These are phyloP conservation scores for Leptarthrus brevirostris DNA, from an alignment of 2,888 invertebrate genomes.

Conservation along the genomic window DNA sequence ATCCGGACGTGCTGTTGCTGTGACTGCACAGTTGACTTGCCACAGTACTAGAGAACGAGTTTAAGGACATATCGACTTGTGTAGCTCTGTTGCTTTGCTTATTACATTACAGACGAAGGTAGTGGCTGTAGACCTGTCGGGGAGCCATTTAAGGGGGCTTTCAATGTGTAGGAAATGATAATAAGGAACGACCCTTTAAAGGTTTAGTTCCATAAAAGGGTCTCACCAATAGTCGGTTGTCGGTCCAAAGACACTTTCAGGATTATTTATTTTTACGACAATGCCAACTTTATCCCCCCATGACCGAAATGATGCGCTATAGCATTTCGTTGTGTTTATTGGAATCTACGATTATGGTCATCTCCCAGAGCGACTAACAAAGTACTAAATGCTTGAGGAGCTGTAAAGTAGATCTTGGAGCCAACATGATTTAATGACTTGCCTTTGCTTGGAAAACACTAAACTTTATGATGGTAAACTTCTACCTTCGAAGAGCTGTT, in stretches of 20 bases:
- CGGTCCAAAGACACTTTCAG: background rate
- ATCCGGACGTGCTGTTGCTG: conserved; percentile 1
- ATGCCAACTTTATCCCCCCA: conserved; percentile 21
- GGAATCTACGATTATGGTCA: conserved; percentile 22
- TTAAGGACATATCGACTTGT: conserved; percentile 13
- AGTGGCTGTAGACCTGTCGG: background rate
- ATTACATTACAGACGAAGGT: conserved; percentile 1
- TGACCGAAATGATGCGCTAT: conserved; percentile 23
- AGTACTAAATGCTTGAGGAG: conserved; percentile 13
- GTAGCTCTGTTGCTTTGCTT: conserved; percentile 12
- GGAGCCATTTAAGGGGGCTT: background rate
- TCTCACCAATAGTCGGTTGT: background rate
- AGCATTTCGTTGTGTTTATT: conserved; percentile 10
- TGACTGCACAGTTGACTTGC: background rate
- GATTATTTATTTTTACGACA: conserved; percentile 32
- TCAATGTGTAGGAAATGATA: conserved; percentile 11
- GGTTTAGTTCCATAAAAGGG: conserved; percentile 1
- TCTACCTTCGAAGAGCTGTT: background rate
- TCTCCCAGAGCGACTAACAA: conserved; percentile 1
- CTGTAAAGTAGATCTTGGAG: background rate
- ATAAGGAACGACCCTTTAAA: conserved; percentile 23
- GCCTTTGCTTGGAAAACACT: background rate
- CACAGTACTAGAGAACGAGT: conserved; percentile 7
- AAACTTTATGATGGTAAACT: background rate
- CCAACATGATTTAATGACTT: conserved; percentile 4